phyloP scores from a whole-genome alignment of 2,797 vertebrate genomes.

The Cyprinella venusta region DNA sequence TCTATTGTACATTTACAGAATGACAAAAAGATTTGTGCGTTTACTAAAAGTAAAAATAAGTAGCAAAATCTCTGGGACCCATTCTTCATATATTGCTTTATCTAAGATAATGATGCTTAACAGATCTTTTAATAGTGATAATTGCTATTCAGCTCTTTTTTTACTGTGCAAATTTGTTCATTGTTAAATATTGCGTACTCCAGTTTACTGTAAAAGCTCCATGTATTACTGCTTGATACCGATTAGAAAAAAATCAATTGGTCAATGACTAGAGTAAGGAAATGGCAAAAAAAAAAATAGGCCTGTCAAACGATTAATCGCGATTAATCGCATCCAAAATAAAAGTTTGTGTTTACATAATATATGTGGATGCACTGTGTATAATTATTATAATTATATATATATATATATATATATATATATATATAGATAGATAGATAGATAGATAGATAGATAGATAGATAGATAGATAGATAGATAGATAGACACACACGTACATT shows the following conservation, averaged over 20 bases:
- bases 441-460: too few species aligned
- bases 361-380: too few species aligned
- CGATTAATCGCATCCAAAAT: too few species aligned
- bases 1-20: not conserved
- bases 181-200: not conserved
- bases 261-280: not conserved
- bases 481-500: too few species aligned
- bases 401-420: too few species aligned
- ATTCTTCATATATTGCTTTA: not conserved
- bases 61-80: not conserved
- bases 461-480: too few species aligned
- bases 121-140: not conserved
- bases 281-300: not conserved
- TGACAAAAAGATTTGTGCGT: not conserved
- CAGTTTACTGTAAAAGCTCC: not conserved
- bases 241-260: not conserved
- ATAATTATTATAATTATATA: too few species aligned
- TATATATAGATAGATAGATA: too few species aligned
- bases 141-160: not conserved
- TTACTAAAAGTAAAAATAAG: constrained; percentile 8
- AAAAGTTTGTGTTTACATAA: too few species aligned
- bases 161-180: not conserved
- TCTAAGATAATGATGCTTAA: not conserved
- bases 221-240: not conserved
- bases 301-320: too few species aligned